Evolutionary conservation across 2,797 vertebrate species (phyloP), one percentile per base, ranked within the genome.

Genomic region (Glossophaga mutica): DNA sequence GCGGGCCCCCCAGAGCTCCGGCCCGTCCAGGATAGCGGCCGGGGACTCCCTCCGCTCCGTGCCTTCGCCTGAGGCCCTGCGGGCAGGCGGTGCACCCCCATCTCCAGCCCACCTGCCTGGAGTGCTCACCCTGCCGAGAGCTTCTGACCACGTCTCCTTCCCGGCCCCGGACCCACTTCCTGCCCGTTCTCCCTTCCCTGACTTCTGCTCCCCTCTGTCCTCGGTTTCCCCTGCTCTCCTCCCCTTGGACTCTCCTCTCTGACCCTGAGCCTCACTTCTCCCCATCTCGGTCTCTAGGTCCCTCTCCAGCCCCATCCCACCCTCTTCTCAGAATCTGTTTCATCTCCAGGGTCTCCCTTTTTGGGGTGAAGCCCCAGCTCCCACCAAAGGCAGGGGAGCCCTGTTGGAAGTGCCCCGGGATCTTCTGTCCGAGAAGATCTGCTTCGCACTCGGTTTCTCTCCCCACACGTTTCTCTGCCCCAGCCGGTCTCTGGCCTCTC

Each of bases 11-110:
- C 32, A 19, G 10, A 22, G 50, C 59, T 87, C 44, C 62, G 3
- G 29, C 67, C 26, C 21, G 12, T 1, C 44, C 48, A 37, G 46
- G 77, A 68, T 16, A 0, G 0, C 0, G 50, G 70, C 10, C 7
- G 22, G 39, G 32, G 50, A 44, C 4, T 1, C 57, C 50, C 19
- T 37, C 68, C 29, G 0, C 19, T 37, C 68, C 29, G 0, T 18
- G 82, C 19, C 11, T 15, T 19, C 2, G 21, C 29, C 44, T 24
- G 37, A n/a, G 7, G 57, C 67, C 50, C 57, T 12, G 1, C 0
- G 0, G 2, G n/a, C n/a, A n/a, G n/a, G n/a, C n/a, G 21, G 16
- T 19, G 14, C 18, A 4, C 2, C 29, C 29, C 34, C 14, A 29
- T 7, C 57, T 65, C 39, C 85, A 24, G 6, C 14, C 65, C 3